phyloP scores from a whole-genome alignment of 1,140 invertebrate genomes.

The Pseudomyrmex flavicornis region DNA sequence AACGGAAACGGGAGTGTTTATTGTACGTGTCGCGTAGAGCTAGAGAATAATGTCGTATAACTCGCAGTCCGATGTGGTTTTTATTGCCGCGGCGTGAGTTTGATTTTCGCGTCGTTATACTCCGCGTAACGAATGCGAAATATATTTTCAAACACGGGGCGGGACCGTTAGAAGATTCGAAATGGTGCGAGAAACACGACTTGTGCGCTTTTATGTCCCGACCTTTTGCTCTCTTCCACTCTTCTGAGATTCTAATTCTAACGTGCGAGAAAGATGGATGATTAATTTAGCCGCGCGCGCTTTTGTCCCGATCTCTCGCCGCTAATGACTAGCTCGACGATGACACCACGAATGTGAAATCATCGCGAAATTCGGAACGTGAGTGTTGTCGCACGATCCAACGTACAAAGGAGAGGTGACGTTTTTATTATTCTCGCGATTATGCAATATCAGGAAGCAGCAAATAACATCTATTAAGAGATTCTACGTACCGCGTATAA shows the following conservation, averaged over 20 bases:
- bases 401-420: not conserved
- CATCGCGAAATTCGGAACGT: slow-evolving; percentile 14
- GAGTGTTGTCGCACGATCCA: slow-evolving; percentile 8
- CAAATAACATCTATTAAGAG: slow-evolving; percentile 38
- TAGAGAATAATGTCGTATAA: slow-evolving; percentile 62
- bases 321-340: slow-evolving; percentile 27
- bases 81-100: slow-evolving; percentile 42
- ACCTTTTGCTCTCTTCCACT: not conserved
- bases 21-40: slow-evolving; percentile 45
- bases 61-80: not conserved
- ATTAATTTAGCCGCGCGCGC: not conserved
- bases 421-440: slow-evolving; percentile 45
- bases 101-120: slow-evolving; percentile 38
- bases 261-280: not conserved
- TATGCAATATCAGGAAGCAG: slow-evolving; percentile 40
- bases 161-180: slow-evolving; percentile 36
- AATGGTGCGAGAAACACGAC: not conserved
- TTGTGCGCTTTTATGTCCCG: slow-evolving; percentile 2
- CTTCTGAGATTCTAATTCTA: not conserved
- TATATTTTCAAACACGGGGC: slow-evolving; percentile 5
- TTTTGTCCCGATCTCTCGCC: slow-evolving; percentile 5
- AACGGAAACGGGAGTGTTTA: slow-evolving; percentile 65
- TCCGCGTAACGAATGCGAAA: slow-evolving; percentile 35
- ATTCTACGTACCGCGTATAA: not conserved
- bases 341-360: slow-evolving; percentile 17